Evolutionary conservation across 2,888 invertebrate species (phyloP), one percentile per base, ranked within the genome.

Genomic region (Deilephila porcellus): DNA sequence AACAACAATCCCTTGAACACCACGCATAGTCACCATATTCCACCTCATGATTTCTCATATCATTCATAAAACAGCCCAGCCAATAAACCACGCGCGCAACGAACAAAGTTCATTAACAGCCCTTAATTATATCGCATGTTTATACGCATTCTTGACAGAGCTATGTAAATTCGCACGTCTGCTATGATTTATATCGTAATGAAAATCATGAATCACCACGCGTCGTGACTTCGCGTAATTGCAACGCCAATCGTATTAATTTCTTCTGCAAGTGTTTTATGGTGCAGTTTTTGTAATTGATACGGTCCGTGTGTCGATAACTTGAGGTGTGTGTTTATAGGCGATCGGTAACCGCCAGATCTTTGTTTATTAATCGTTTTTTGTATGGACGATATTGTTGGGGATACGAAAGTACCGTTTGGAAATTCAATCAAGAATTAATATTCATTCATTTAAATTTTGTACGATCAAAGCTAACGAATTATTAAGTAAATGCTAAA

Each of bases 221-320:
- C 90, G 85, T 93, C 94, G 94, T 94, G 94, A 94, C 93, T 87
- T 85, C 82, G 81, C 84, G 92, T 94, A 94, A 94, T 94, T 94
- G 94, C 91, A 89, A 90, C 85, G 89, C 89, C 92, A 90, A 91
- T 93, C 90, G 93, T 93, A 93, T 94, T 93, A 93, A 93, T 93
- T 89, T 88, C 88, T 90, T 87, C 86, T 85, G 83, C 86, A 84
- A 85, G 87, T 93, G 87, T 88, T 93, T 93, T 93, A 94, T 90
- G 91, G 83, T 86, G 86, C 88, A 88, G 89, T 92, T 93, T 91
- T 90, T 90, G 87, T 90, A 91, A 93, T 93, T 93, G 92, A 94
- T 94, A 91, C 83, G 82, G 82, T 81, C 77, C 84, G 81, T 83
- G 85, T 88, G 86, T 86, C 87, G 86, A 91, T 91, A 88, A 86